Evolutionary conservation across 2,888 invertebrate species (phyloP).

Genomic region (Notodromas monacha): DNA sequence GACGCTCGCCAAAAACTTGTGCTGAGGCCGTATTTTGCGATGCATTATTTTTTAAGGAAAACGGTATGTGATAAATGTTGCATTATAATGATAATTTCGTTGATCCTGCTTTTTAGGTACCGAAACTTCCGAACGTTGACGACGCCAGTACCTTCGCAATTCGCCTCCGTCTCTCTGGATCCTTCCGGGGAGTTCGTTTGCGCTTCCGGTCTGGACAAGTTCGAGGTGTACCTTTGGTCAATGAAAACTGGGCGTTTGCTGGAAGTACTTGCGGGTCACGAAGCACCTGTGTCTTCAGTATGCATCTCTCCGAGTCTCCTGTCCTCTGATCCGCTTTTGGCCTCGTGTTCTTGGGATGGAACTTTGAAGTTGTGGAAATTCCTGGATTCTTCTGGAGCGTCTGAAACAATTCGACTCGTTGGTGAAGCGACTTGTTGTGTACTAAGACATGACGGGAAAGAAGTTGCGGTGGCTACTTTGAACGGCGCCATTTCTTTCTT

Average conservation of each 20-base stretch:
- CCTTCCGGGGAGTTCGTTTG: slow-evolving; percentile 64
- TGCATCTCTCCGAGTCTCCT: slow-evolving; percentile 46
- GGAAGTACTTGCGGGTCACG: slow-evolving; percentile 68
- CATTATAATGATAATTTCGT: slow-evolving; percentile 7
- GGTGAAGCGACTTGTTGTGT: slow-evolving; percentile 39
- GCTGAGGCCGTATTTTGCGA: no score
- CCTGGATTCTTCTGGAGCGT: slow-evolving; percentile 38
- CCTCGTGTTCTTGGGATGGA: slow-evolving; percentile 80
- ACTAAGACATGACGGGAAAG: slow-evolving; percentile 61
- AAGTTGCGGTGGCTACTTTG: slow-evolving; percentile 67
- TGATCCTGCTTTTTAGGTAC: slow-evolving; percentile 50
- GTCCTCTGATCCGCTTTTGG: slow-evolving; percentile 32
- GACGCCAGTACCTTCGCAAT: slow-evolving; percentile 63
- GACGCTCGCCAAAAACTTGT: no score
- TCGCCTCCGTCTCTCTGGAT: slow-evolving; percentile 61
- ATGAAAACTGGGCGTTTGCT: slow-evolving; percentile 62
- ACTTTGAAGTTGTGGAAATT: slow-evolving; percentile 70
- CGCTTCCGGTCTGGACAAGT: slow-evolving; percentile 74
- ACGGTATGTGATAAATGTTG: no score
- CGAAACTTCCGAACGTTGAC: slow-evolving; percentile 90
- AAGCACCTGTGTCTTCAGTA: slow-evolving; percentile 55
- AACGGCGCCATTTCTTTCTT: slow-evolving; percentile 56
- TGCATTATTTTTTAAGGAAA: no score
- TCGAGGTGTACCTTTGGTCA: slow-evolving; percentile 86
- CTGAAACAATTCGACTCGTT: slow-evolving; percentile 41